A percentile compares a stretch with the other conserved stretches of the same genome.
Conservation (phyloP, 2,797 vertebrate genomes). For the Picus viridis region DNA sequence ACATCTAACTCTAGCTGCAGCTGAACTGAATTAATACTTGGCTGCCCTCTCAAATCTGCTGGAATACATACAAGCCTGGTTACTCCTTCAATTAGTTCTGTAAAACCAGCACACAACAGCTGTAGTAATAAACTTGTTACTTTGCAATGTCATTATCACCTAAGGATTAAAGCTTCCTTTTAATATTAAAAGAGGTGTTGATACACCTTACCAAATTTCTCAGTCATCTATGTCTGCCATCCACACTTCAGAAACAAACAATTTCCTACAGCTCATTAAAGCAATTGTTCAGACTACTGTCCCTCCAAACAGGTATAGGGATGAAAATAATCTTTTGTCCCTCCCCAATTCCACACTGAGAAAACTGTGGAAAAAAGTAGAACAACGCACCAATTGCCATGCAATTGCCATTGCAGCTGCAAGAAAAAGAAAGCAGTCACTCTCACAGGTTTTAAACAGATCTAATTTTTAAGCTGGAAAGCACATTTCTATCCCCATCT, state of each 20-base stretch:
- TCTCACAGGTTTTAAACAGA: not conserved
- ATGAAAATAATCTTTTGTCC: not conserved
- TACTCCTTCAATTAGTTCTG: slow-evolving; percentile 48
- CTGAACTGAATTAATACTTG: slow-evolving; percentile 62
- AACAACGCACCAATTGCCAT: not conserved
- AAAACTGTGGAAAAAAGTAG: not conserved
- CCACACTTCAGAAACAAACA: not conserved
- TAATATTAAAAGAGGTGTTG: not conserved
- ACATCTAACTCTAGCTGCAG: slow-evolving; percentile 16
- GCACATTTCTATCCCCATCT: not conserved
- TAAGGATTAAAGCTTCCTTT: not conserved
- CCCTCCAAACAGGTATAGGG: not conserved
- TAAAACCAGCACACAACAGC: slow-evolving; percentile 20
- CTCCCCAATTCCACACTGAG: not conserved
- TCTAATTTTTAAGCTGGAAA: not conserved
- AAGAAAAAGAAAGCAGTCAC: not conserved
- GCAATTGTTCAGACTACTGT: not conserved
- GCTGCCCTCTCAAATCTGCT: slow-evolving; percentile 35
- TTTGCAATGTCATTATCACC: not conserved
- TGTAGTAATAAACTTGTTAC: slow-evolving; percentile 19
- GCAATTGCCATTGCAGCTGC: not conserved
- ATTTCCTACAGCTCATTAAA: not conserved
- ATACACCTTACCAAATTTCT: not conserved
- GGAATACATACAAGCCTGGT: slow-evolving; percentile 1
- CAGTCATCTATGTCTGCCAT: not conserved